These are phyloP conservation scores for Matsumurasca onukii DNA, from an alignment of 1,140 invertebrate genomes.

Conservation along the genomic window DNA sequence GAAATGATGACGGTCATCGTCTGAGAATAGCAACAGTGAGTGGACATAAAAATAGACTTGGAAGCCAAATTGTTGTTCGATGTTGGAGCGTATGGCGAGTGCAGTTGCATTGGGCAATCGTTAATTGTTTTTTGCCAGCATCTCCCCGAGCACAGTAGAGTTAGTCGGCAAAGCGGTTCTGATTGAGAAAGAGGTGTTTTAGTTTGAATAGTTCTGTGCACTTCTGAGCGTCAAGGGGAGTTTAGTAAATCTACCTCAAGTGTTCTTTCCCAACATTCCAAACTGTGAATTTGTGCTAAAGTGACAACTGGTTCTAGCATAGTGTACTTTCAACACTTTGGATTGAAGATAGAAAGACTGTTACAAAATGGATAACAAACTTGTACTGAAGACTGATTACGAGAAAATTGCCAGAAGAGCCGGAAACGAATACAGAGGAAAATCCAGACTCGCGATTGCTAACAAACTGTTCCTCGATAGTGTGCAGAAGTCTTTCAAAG, in stretches of 20 bases:
- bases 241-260: background rate
- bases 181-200: background rate
- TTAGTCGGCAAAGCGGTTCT: background rate
- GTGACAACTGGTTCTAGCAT: too few relatives aligned
- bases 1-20: background rate
- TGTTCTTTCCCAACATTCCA: background rate
- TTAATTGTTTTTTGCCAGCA: slow-evolving; percentile 19
- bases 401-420: slow-evolving; percentile 30
- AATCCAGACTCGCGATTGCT: slow-evolving; percentile 54
- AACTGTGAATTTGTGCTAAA: too few relatives aligned
- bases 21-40: slow-evolving; percentile 1
- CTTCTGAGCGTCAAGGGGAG: background rate
- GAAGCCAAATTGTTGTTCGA: too few relatives aligned
- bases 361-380: background rate
- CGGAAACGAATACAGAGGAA: slow-evolving; percentile 58
- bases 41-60: slow-evolving; percentile 8
- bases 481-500: background rate
- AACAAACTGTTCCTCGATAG: slow-evolving; percentile 1
- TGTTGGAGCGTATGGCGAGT: background rate
- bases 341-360: too few relatives aligned
- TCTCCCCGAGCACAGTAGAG: background rate
- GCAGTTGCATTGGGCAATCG: background rate
- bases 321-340: too few relatives aligned
- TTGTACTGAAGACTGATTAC: background rate
- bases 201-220: background rate